Base-by-base conservation (phyloP, 2,113 vertebrate genomes). In the Sitta europaea region DNA sequence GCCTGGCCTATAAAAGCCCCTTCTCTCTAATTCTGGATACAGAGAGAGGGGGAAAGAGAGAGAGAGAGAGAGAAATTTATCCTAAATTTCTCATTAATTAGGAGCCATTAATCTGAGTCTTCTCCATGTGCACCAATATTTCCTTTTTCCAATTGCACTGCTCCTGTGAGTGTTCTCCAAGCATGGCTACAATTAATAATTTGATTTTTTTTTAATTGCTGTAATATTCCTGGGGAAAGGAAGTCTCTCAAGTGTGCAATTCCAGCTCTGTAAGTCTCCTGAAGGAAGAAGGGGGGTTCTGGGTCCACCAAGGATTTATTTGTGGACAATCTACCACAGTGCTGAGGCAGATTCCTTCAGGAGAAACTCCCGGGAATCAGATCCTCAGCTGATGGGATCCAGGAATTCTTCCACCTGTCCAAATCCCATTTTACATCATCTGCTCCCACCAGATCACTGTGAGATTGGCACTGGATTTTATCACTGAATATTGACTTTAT, bases 31-130 rank as follows among this genome's bases (percentile, higher is more conserved):
- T 42, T 79, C 47, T 51, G 6, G 6, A 48, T 23, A 61, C 11
- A 50, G 10, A 27, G 2, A 5, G 1, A n/a, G 23, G 14, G 23
- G 35, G 23, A 10, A 3, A 22, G 12, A 35, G 8, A 22, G 14
- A 54, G 24, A 67, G 16, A 35, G 17, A 25, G 29, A 42, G 6
- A 19, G 33, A 38, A 43, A 75, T 18, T 12, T 11, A 48, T 42
- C 59, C 24, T 40, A 40, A 29, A 35, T 53, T 66, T 80, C 58
- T 57, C 14, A 45, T 70, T 53, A 45, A 68, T 61, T 53, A 27
- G 14, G 24, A 73, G 3, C 4, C 16, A 10, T 43, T 54, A 45
- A 65, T 33, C 51, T n/a, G 43, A n/a, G 8, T 54, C 31, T 54
- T 78, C 9, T 31, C 33, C n/a, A 12, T 4, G 6, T 48, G 12